Percentiles rank a stretch among this genome's conserved stretches.
These are phyloP conservation scores for Geophilus truncorum DNA, from an alignment of 2,888 invertebrate species.

Conservation along the genomic window DNA sequence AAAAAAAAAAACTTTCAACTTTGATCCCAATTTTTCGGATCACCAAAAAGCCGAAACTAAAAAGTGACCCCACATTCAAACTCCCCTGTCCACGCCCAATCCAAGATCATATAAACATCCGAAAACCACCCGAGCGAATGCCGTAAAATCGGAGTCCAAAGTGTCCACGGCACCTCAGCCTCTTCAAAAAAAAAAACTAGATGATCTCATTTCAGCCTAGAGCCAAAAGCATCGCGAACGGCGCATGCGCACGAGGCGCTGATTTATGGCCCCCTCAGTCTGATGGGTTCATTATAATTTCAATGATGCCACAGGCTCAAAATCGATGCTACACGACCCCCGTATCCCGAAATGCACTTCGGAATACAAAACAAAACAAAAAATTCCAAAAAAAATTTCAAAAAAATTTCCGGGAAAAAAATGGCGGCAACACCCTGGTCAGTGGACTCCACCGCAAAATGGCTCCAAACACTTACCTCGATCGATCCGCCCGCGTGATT, in stretches of 20 bases:
- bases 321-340: neutral
- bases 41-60: too few species aligned
- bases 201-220: neutral
- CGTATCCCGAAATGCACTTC: neutral
- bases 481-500: neutral
- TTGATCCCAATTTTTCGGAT: neutral
- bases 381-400: neutral
- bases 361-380: neutral
- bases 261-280: constrained; percentile 10
- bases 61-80: too few species aligned
- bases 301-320: constrained; percentile 31
- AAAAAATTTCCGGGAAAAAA: neutral
- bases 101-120: too few species aligned
- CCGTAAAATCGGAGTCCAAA: too few species aligned
- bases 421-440: neutral
- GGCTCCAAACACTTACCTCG: neutral
- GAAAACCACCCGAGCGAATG: too few species aligned
- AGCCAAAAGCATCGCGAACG: neutral
- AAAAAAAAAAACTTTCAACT: neutral
- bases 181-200: too few species aligned
- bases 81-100: too few species aligned
- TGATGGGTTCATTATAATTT: constrained; percentile 35
- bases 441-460: neutral
- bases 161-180: too few species aligned
- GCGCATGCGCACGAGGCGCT: neutral